Conservation (phyloP, 2,797 vertebrate species). For the Semotilus atromaculatus region DNA sequence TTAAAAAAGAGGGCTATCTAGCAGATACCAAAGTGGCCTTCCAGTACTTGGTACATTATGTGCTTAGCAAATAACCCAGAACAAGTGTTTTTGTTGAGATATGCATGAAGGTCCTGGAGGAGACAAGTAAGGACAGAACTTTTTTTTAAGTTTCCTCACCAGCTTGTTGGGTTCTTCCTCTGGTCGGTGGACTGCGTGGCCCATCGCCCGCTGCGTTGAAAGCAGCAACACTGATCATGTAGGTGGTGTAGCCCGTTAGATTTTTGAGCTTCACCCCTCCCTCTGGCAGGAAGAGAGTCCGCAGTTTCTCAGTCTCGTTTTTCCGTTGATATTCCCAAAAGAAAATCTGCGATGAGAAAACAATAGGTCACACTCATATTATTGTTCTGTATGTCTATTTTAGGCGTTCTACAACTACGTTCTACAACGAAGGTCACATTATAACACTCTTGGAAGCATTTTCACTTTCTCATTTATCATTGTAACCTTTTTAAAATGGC, state of each 20-base stretch:
- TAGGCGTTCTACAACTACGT: not conserved
- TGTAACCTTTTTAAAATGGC: not conserved
- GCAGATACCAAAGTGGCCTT: not conserved
- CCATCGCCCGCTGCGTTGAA: slow-evolving; percentile 95
- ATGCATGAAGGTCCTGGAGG: not conserved
- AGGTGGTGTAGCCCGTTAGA: slow-evolving; percentile 93
- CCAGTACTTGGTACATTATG: not conserved
- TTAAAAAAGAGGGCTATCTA: not conserved
- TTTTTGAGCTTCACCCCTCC: slow-evolving; percentile 92
- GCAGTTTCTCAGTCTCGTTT: slow-evolving; percentile 85
- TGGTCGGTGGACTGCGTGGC: slow-evolving; percentile 84
- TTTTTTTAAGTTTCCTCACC: slow-evolving; percentile 72
- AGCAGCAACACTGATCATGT: slow-evolving; percentile 90
- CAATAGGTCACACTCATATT: not conserved
- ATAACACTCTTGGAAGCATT: not conserved
- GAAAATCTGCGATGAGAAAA: slow-evolving; percentile 81
- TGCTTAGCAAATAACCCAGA: not conserved
- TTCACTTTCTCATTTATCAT: not conserved
- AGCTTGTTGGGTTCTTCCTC: slow-evolving; percentile 92
- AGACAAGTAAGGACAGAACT: not conserved
- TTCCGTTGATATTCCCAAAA: slow-evolving; percentile 90
- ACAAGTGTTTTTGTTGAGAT: not conserved
- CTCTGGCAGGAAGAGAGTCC: slow-evolving; percentile 93
- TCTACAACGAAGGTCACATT: no score
- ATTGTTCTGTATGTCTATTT: not conserved